These are phyloP conservation scores for Leptinotarsa peninsularis DNA, from an alignment of 2,888 invertebrate genomes.

Conservation along the genomic window DNA sequence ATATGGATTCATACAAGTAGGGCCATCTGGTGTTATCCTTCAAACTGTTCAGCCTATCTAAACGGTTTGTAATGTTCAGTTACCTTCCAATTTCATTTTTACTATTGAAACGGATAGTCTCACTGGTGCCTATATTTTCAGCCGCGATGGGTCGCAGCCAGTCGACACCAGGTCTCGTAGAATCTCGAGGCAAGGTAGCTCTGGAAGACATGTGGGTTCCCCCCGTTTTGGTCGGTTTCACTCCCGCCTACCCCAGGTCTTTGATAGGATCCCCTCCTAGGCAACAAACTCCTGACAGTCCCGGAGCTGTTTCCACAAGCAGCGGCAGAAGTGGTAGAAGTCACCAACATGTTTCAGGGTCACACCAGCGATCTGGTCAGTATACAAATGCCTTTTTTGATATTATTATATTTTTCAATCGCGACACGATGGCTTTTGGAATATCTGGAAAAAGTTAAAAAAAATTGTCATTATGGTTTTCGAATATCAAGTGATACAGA, in stretches of 20 bases:
- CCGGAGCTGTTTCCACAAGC: constrained; percentile 66
- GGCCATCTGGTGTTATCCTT: too few species aligned
- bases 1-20: too few species aligned
- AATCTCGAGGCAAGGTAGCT: constrained; percentile 90
- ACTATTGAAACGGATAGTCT: neutral
- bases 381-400: neutral
- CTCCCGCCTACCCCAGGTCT: constrained; percentile 63
- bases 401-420: too few species aligned
- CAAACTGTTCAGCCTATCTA: too few species aligned
- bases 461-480: too few species aligned
- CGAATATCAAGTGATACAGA: too few species aligned
- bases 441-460: too few species aligned
- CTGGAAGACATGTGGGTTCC: constrained; percentile 87
- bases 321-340: constrained; percentile 58
- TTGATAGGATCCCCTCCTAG: constrained; percentile 65
- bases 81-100: too few species aligned
- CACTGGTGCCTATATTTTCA: constrained; percentile 58
- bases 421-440: too few species aligned
- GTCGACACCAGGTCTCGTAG: constrained; percentile 95
- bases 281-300: constrained; percentile 67
- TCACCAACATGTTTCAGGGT: constrained; percentile 63
- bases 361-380: constrained; percentile 64
- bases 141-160: constrained; percentile 96
- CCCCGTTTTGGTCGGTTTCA: constrained; percentile 63
- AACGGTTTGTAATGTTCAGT: too few species aligned